Percentiles rank a stretch among this genome's conserved stretches.
phyloP scores from a whole-genome alignment of 2,888 invertebrate genomes.

The Diabrotica balteata region DNA sequence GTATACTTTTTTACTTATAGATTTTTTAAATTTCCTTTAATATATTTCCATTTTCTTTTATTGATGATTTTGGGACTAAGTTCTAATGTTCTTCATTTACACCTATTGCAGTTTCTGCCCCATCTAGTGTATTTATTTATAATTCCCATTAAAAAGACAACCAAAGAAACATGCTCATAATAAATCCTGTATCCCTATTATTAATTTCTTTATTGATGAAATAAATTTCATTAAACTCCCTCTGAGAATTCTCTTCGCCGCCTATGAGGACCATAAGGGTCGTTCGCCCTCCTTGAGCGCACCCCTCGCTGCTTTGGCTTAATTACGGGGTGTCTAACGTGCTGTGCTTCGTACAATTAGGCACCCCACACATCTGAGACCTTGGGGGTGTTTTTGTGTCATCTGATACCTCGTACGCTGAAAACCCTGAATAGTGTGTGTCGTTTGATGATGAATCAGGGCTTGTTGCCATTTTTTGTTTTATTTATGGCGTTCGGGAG shows the following conservation, averaged over 20 bases:
- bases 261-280: conserved; percentile 32
- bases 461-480: conserved; percentile 14
- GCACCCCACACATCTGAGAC: conserved; percentile 44
- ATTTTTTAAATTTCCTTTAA: no score
- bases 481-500: background rate
- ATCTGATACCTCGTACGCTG: conserved; percentile 25
- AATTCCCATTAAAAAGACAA: no score
- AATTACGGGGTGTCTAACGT: conserved; percentile 52
- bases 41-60: no score
- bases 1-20: no score
- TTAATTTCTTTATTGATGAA: no score
- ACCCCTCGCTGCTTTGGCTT: conserved; percentile 48
- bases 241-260: background rate
- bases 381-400: conserved; percentile 34
- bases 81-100: no score
- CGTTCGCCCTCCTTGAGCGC: conserved; percentile 43
- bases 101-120: no score
- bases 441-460: conserved; percentile 22
- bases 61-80: no score
- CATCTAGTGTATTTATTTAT: no score
- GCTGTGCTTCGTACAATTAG: conserved; percentile 50
- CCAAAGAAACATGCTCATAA: no score
- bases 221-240: no score
- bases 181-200: no score
- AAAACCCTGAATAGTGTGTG: conserved; percentile 23